Evolutionary conservation across 2,797 vertebrate species (phyloP).

Genomic region (Graptemys geographica): DNA sequence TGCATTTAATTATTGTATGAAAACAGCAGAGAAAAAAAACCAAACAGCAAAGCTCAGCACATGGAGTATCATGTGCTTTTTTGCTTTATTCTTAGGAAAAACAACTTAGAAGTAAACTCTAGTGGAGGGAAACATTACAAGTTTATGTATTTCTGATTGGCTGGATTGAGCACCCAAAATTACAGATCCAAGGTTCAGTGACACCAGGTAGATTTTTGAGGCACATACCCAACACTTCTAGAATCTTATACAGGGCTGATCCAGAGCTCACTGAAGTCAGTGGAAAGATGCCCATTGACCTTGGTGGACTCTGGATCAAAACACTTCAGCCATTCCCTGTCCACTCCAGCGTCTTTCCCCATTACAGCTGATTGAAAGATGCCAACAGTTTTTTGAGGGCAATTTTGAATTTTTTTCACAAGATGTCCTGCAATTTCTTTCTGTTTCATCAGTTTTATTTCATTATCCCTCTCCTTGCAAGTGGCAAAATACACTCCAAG

Average conservation of each 20-base stretch:
- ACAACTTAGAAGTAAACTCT: background rate
- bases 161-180: background rate
- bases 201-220: background rate
- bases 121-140: background rate
- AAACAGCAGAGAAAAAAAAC: background rate
- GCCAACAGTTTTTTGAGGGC: background rate
- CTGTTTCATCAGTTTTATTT: accelerated
- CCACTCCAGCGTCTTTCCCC: background rate
- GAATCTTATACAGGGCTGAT: background rate
- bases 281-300: background rate
- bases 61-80: background rate
- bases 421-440: too few species aligned
- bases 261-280: background rate
- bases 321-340: background rate
- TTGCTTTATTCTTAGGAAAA: slow-evolving; percentile 13
- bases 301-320: background rate
- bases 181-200: background rate
- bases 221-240: background rate
- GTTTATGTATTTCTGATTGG: background rate
- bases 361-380: background rate
- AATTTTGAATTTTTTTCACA: background rate
- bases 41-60: background rate
- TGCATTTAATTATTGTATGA: background rate
- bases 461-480: background rate
- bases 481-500: background rate